Percentiles rank a stretch among this genome's conserved stretches.
Evolutionary conservation across 2,797 vertebrate genomes (phyloP).

Genomic region (Halcyon smyrnensis): DNA sequence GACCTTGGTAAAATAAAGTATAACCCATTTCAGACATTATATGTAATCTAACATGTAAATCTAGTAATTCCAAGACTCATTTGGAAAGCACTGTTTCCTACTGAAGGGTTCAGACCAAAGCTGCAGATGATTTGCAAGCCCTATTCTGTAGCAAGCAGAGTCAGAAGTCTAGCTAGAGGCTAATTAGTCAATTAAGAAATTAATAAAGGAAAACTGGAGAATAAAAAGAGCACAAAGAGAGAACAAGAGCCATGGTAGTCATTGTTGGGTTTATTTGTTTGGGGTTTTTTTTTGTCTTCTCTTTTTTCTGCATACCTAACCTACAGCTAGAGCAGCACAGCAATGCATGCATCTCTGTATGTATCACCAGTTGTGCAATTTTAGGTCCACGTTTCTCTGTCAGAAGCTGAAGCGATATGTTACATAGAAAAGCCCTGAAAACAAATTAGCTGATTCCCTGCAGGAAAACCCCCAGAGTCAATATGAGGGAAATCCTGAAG

Average conservation of each 20-base stretch:
- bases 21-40: not conserved
- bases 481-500: not conserved
- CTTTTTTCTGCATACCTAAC: not conserved
- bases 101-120: not conserved
- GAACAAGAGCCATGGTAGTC: not conserved
- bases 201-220: not conserved
- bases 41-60: not conserved
- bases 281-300: not conserved
- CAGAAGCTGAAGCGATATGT: not conserved
- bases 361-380: not conserved
- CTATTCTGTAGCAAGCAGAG: not conserved
- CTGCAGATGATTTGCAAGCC: not conserved
- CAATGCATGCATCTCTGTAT: not conserved
- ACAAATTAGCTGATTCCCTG: not conserved
- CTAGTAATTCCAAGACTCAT: not conserved
- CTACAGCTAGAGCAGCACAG: not conserved
- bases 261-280: not conserved
- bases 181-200: constrained; percentile 12
- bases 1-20: not conserved
- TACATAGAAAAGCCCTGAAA: not conserved
- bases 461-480: not conserved
- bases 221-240: not conserved
- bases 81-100: not conserved
- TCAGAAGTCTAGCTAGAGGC: not conserved
- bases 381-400: not conserved